Evolutionary conservation across 2,113 vertebrate species (phyloP).

Genomic region (Hippocampus mohnikei): DNA sequence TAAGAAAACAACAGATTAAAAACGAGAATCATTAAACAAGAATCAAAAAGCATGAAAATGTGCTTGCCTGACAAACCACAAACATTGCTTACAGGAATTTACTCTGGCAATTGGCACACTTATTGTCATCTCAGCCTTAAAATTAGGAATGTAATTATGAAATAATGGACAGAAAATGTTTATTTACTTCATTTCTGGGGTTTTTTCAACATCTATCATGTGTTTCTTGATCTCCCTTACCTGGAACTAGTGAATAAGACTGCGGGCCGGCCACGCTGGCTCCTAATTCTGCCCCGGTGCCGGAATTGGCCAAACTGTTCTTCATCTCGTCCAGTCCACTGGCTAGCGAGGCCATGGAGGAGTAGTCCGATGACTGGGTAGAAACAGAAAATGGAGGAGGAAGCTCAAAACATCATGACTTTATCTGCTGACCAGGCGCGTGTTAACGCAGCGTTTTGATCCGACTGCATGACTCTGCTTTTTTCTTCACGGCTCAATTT

Average conservation of each 20-base stretch:
- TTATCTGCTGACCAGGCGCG: conserved; percentile 7
- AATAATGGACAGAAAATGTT: too few relatives aligned
- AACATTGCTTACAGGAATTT: neutral
- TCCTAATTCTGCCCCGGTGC: conserved; percentile 85
- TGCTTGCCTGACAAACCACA: neutral
- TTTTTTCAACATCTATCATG: neutral
- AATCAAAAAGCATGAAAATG: neutral
- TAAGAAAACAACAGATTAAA: neutral
- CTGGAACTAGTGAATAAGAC: conserved; percentile 92
- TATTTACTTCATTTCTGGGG: too few relatives aligned
- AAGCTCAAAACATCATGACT: conserved; percentile 17
- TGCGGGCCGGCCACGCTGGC: conserved; percentile 86
- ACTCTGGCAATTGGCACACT: neutral
- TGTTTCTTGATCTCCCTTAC: conserved; percentile 66
- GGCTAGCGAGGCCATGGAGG: conserved; percentile 90
- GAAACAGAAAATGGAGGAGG: conserved; percentile 47
- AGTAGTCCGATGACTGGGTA: conserved; percentile 88
- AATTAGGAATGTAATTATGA: neutral
- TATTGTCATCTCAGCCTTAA: neutral
- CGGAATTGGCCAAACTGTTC: conserved; percentile 85
- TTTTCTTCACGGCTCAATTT: conserved; percentile 24
- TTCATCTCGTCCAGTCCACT: conserved; percentile 98
- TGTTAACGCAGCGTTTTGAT: conserved; percentile 2
- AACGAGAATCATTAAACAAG: neutral
- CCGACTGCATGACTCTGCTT: conserved; percentile 17